Conservation (phyloP, 2,888 invertebrate species). For the Melinaea menophilus region DNA sequence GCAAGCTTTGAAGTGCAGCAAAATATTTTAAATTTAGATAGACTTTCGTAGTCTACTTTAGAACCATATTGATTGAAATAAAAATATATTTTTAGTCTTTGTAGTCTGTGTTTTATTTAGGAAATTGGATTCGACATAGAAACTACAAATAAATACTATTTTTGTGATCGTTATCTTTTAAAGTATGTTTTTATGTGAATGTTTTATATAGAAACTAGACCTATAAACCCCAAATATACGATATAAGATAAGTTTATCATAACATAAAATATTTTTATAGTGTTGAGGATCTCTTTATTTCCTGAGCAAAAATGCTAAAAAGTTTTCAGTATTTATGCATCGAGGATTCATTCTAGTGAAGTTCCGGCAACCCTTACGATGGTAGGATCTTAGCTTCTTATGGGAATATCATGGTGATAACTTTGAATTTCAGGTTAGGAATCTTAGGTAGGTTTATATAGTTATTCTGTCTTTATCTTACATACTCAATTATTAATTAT, state of each 20-base stretch:
- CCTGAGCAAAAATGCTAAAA: constrained; percentile 72
- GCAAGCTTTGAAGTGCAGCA: too few relatives aligned
- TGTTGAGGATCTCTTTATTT: constrained; percentile 27
- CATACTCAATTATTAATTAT: too few relatives aligned
- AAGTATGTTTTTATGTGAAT: too few relatives aligned
- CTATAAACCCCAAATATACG: not conserved
- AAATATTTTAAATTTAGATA: too few relatives aligned
- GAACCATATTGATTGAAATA: too few relatives aligned
- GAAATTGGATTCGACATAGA: too few relatives aligned
- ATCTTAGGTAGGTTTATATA: constrained; percentile 81
- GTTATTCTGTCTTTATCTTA: not conserved
- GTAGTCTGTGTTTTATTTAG: too few relatives aligned
- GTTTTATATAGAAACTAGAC: not conserved
- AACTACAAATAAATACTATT: too few relatives aligned
- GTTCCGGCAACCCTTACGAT: constrained; percentile 98
- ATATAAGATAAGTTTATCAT: constrained; percentile 8
- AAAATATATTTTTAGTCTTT: too few relatives aligned
- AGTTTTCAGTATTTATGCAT: constrained; percentile 92
- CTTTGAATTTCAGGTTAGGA: constrained; percentile 89
- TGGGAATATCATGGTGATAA: constrained; percentile 92
- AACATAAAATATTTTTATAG: not conserved
- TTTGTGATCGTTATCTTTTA: too few relatives aligned
- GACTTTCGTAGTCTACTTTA: too few relatives aligned
- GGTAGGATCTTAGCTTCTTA: constrained; percentile 94
- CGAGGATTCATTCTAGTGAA: constrained; percentile 97